Base-by-base conservation (phyloP, 2,797 vertebrate species). In the Phataginus tricuspis region DNA sequence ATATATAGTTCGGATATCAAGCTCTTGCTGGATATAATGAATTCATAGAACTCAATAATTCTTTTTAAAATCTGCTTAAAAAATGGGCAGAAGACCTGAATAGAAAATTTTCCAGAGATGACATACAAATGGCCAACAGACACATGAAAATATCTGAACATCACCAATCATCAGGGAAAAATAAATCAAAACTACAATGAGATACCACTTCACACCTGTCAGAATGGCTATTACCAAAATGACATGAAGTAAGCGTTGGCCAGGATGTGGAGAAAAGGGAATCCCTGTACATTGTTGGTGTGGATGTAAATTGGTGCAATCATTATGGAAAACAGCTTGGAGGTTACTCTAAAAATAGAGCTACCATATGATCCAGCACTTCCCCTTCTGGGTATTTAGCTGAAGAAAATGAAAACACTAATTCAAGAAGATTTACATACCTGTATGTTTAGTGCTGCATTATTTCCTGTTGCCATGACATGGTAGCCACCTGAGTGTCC, bases 1-100 rank as follows among this genome's bases (percentile, higher is more conserved):
- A 39, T 78, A 90, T 49, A n/a, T 69, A 57, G 57, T 86, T 95
- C 64, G 89, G 89, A 91, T 21, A 68, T 49, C 25, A 78, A 59
- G 21, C 27, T 27, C 45, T 97, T 45, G 10, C 42, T 45, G 42
- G 42, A 75, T 34, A 34, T 34, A 49, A 75, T n/a, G 29, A 75
- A 51, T 10, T 53, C 29, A 3, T n/a, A 29, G 18, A 75, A 53
- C 31, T 53, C 31, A 75, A 10, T 53, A 75, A 75, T 51, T 18
- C 18, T 45, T 51, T 21, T 51, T 27, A 31, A 75, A 49, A 75
- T 31, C 72, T 31, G 51, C 13, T 75, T 51, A 51, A 75, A n/a
- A 51, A 75, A 75, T 75, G 18, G 45, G 72, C 72, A 53, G 5
- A 75, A n/a, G 45, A 51, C 45, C 31, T 51, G 18, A 11, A 21